A percentile compares a stretch with the other conserved stretches of the same genome.
phyloP scores from a whole-genome alignment of 2,797 vertebrate species.

The Alca torda region DNA sequence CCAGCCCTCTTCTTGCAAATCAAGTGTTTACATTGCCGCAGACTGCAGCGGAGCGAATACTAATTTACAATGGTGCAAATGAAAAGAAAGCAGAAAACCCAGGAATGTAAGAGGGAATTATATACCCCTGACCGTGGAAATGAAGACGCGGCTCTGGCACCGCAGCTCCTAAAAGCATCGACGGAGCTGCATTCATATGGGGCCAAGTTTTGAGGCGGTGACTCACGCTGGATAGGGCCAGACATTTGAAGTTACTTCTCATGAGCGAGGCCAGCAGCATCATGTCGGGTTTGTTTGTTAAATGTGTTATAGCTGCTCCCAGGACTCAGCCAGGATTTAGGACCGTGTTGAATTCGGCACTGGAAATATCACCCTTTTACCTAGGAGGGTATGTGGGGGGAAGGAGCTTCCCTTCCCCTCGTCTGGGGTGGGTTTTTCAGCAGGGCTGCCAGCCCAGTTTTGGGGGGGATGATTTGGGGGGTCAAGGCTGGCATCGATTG shows the following conservation, averaged over 20 bases:
- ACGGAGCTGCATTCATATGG: background rate
- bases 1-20: background rate
- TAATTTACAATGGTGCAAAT: background rate
- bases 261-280: rapidly evolving
- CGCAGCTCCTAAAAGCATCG: background rate
- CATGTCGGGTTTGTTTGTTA: background rate
- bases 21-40: background rate
- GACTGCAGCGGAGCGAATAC: background rate
- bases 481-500: constrained; percentile 25
- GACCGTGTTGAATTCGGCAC: background rate
- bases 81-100: constrained; percentile 18
- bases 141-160: background rate
- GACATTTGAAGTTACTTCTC: background rate
- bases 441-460: background rate
- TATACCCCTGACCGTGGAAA: background rate
- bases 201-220: background rate
- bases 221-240: rapidly evolving
- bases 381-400: rapidly evolving
- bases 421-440: background rate
- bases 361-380: background rate
- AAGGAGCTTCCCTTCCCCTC: background rate
- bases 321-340: background rate
- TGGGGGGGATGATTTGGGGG: background rate
- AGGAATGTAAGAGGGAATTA: background rate
- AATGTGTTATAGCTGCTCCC: background rate